Base-by-base conservation (phyloP, 2,113 vertebrate species). In the Camelus dromedarius region DNA sequence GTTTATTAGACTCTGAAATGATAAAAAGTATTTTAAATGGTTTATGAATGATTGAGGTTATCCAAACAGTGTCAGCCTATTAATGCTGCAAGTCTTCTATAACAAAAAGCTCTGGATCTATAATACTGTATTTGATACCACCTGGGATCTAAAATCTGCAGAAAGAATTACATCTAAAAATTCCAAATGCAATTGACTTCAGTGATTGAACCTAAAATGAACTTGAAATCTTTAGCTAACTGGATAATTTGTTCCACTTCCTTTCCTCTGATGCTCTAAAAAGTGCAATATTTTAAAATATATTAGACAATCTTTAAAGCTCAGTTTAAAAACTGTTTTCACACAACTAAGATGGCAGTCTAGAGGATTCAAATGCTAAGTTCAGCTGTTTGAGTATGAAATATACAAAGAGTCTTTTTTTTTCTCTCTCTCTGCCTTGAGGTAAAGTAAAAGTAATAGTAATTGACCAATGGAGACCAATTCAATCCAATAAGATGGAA, bases 1-100 rank as follows among this genome's bases (percentile, higher is more conserved):
- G 95, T 97, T 97, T 98, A 91, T 98, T 97, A 96, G 91, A 96
- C 42, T 96, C 38, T 30, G 75, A 84, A 97, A 96, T 64, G 35
- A 93, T 95, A 98, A 97, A 97, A 98, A 54, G 42, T 30, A 69
- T 85, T 77, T 98, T 95, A 94, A 97, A 92, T 95, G 6, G 0
- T 42, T 96, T 97, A 82, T 96, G 91, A 95, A 95, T 93, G 56
- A 93, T 20, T 24, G 11, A 96, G 38, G 70, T 91, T 98, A 84
- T 82, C 89, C 87, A 94, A 96, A 98, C 18, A 97, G 67, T 80
- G 52, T 95, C 30, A 98, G 11, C 11, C n/a, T 97, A 92, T 52
- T 85, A 98, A 96, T 97, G 94, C 94, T 93, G 73, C 5, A 58
- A 97, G 20, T 90, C 46, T 89, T 56, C 86, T 92, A 64, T 95